A percentile compares a stretch with the other conserved stretches of the same genome.
phyloP scores from a whole-genome alignment of 2,113 vertebrate genomes.

The Amia ocellicauda region DNA sequence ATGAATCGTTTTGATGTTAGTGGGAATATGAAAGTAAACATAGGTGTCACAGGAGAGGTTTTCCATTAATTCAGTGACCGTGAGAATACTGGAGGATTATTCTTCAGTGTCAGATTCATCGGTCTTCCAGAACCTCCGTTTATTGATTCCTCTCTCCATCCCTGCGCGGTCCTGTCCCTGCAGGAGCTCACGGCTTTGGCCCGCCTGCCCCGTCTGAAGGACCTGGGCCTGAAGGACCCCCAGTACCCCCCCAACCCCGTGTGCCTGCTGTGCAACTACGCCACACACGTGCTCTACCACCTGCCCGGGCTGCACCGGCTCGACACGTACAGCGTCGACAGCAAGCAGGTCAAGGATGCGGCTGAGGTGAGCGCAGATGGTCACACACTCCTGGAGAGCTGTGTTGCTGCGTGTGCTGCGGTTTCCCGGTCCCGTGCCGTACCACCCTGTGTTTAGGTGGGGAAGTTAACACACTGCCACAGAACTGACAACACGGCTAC shows the following conservation, averaged over 20 bases:
- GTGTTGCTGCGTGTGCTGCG: not conserved
- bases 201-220: slow-evolving; percentile 61
- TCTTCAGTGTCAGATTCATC: too few species aligned
- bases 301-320: slow-evolving; percentile 73
- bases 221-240: slow-evolving; percentile 75
- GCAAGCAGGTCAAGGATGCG: slow-evolving; percentile 72
- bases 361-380: slow-evolving; percentile 65
- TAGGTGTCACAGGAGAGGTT: too few species aligned
- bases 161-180: slow-evolving; percentile 20
- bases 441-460: too few species aligned
- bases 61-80: too few species aligned
- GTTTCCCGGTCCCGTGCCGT: too few species aligned
- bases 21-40: too few species aligned
- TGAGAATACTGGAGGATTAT: too few species aligned
- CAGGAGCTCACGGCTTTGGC: slow-evolving; percentile 78
- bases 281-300: slow-evolving; percentile 80
- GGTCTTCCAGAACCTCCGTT: too few species aligned
- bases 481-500: too few species aligned
- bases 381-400: not conserved
- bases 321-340: slow-evolving; percentile 74
- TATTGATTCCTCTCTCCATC: too few species aligned
- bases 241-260: slow-evolving; percentile 75
- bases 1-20: too few species aligned
- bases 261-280: slow-evolving; percentile 80
- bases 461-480: too few species aligned